Evolutionary conservation across 30 jellyfish, hydroid and myxozoan genomes (phyloP).

Genomic region (Turritopsis rubra): DNA sequence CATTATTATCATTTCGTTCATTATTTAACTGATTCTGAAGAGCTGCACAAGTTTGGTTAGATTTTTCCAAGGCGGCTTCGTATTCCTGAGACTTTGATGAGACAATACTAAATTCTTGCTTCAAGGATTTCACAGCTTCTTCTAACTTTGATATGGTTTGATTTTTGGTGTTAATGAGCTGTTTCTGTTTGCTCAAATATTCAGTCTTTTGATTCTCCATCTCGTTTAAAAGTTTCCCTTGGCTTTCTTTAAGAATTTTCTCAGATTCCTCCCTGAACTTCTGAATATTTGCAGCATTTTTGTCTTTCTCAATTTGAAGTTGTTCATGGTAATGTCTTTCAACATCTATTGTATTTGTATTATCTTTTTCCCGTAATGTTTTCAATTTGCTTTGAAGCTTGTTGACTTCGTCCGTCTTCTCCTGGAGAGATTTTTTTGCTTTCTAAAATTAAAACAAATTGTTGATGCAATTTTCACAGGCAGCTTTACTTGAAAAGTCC

Average conservation of each 20-base stretch:
- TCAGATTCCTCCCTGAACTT: conserved; percentile 17
- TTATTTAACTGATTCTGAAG: background rate
- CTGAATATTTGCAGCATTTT: background rate
- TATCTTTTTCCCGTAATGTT: background rate
- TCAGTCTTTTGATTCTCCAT: background rate
- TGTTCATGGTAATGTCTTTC: background rate
- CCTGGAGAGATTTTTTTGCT: background rate
- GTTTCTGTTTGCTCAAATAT: background rate
- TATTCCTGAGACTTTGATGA: background rate
- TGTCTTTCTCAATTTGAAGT: background rate
- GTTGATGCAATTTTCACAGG: too few relatives aligned
- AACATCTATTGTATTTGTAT: background rate
- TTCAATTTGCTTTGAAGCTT: background rate
- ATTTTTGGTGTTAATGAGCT: background rate
- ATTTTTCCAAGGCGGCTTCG: background rate
- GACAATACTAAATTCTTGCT: background rate
- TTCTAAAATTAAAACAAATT: too few relatives aligned
- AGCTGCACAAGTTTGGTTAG: background rate
- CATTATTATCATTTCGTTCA: background rate
- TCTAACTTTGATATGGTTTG: background rate
- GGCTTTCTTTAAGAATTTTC: conserved; percentile 9
- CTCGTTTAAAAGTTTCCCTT: conserved; percentile 16
- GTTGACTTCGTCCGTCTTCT: conserved; percentile 11
- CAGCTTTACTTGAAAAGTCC: too few relatives aligned
- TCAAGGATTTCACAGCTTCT: background rate